A percentile compares a stretch with the other conserved stretches of the same genome.
phyloP scores from a whole-genome alignment of 2,113 vertebrate species.

The Bubo scandiacus region DNA sequence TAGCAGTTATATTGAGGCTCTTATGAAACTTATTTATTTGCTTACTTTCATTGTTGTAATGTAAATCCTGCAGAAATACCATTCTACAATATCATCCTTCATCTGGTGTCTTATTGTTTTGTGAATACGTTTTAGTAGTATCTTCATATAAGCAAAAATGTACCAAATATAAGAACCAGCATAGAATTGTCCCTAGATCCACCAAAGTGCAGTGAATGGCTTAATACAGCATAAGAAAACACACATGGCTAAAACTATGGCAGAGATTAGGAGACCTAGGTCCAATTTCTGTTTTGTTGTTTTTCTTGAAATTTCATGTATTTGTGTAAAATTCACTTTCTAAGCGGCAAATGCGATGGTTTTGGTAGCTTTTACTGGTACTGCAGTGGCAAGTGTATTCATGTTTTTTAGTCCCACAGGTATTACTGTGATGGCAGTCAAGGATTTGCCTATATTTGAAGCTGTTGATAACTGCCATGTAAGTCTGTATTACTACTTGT shows the following conservation, averaged over 20 bases:
- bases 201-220: neutral
- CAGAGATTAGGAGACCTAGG: neutral
- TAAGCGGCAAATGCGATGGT: neutral
- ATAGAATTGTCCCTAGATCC: neutral
- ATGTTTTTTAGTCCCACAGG: neutral
- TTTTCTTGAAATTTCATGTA: neutral
- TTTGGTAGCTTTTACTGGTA: neutral
- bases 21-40: neutral
- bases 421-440: neutral
- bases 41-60: neutral
- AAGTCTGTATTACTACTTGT: neutral
- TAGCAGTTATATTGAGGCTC: neutral
- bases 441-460: neutral
- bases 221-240: neutral
- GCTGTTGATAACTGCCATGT: neutral
- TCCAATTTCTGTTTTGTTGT: neutral
- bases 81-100: neutral
- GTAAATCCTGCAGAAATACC: neutral
- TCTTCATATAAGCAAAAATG: neutral
- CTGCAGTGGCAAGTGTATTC: accelerated
- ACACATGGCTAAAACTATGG: neutral
- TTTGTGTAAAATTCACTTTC: neutral
- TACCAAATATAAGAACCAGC: neutral
- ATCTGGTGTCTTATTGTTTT: neutral
- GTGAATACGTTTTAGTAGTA: neutral